Evolutionary conservation across 2,113 vertebrate species (phyloP), one percentile per base, ranked within the genome.

Genomic region (Erinaceus europaeus): DNA sequence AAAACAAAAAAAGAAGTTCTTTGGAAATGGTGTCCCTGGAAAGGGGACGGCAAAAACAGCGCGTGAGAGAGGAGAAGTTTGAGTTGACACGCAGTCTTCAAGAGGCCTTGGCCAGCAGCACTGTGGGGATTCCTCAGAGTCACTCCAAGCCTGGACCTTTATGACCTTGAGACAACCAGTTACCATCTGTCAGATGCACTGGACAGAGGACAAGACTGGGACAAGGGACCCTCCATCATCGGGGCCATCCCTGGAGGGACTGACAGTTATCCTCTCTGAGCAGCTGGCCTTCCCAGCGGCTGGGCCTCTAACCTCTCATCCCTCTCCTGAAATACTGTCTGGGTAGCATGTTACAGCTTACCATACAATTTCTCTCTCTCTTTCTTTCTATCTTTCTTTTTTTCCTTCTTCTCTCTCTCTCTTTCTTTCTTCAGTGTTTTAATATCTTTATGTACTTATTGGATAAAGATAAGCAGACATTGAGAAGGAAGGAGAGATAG

Each of bases 281-380:
- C 7, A 21, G 34, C 23, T 40, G 25, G 38, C 4, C 80, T 57
- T n/a, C 50, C 27, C 1, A 15, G 79, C 1, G 27, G 38, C 38
- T 73, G 55, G 50, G 40, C 40, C 13, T 29, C 20, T 4, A 15
- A 25, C 7, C 3, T 34, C 11, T 57, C 25, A 0, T 64, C 34
- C n/a, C 23, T 44, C 32, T 55, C 52, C 25, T 48, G 17, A 42
- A 73, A 44, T 76, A 11, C 20, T 0, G 4, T 20, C n/a, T 20
- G 25, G 12, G 23, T 44, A 23, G 32, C 3, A 0, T n/a, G 0
- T 3, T 11, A 11, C 2, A 32, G 5, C 29, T 29, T 6, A 9
- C 23, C 36, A 2, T 21, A 21, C n/a, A n/a, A n/a, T n/a, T n/a
- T n/a, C n/a, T n/a, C n/a, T n/a, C n/a, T n/a, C n/a, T n/a, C n/a